A percentile compares a stretch with the other conserved stretches of the same genome.
These are phyloP conservation scores for Minunthozetes semirufus DNA, from an alignment of 2,888 invertebrate genomes.

Conservation along the genomic window DNA sequence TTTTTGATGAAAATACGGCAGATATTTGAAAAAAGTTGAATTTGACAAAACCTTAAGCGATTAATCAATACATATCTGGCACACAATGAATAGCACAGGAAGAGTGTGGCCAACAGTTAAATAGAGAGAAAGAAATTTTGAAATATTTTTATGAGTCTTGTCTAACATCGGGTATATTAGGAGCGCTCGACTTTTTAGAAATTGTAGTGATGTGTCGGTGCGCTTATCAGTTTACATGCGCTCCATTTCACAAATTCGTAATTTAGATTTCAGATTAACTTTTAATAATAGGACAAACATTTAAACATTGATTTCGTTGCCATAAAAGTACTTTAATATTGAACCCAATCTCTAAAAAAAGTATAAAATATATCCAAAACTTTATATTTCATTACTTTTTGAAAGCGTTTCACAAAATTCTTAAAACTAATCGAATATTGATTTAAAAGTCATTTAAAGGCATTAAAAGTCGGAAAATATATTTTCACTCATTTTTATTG, in stretches of 20 bases:
- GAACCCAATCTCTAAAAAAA: no score
- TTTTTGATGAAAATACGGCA: background rate
- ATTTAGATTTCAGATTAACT: constrained; percentile 26
- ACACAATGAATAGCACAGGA: background rate
- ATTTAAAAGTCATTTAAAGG: background rate
- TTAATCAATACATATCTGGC: constrained; percentile 26
- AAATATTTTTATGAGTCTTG: constrained; percentile 12
- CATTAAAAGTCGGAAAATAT: no score
- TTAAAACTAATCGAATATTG: background rate
- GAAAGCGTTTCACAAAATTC: background rate
- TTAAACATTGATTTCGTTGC: constrained; percentile 23
- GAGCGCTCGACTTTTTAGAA: constrained; percentile 2
- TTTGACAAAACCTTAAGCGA: constrained; percentile 22
- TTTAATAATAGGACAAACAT: constrained; percentile 27
- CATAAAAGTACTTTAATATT: background rate
- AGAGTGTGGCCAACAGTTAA: background rate
- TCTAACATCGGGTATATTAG: background rate
- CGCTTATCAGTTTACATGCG: constrained; percentile 31
- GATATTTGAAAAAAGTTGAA: constrained; percentile 6
- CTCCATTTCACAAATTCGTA: constrained; percentile 32
- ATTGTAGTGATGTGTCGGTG: background rate
- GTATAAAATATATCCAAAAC: background rate
- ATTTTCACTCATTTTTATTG: background rate
- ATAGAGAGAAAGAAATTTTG: constrained; percentile 10
- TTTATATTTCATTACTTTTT: constrained; percentile 7